A percentile compares a stretch with the other conserved stretches of the same genome.
Conservation (phyloP, 2,888 invertebrate species). For the Tetramorium bicarinatum region DNA sequence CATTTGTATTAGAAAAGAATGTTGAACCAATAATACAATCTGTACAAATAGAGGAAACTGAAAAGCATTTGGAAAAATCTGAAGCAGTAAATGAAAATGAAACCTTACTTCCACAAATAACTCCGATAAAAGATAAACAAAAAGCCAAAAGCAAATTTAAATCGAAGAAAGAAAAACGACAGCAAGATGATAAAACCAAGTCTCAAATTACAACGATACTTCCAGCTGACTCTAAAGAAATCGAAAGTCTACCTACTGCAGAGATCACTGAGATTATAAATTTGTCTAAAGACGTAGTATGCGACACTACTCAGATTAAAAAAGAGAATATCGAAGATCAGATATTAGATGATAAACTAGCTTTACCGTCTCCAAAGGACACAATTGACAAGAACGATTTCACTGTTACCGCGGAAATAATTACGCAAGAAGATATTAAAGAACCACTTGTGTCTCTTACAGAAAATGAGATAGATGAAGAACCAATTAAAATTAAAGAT, state of each 20-base stretch:
- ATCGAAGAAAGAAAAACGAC: conserved; percentile 40
- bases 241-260: background rate
- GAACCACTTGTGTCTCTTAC: background rate
- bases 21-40: background rate
- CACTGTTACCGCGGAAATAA: background rate
- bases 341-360: conserved; percentile 41
- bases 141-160: conserved; percentile 10
- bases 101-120: conserved; percentile 9
- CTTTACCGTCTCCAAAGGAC: conserved; percentile 13
- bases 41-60: background rate
- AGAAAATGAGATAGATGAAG: background rate
- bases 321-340: conserved; percentile 48
- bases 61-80: background rate
- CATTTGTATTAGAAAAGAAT: conserved; percentile 8
- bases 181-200: background rate
- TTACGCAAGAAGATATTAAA: background rate
- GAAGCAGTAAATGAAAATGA: background rate
- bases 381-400: conserved; percentile 43
- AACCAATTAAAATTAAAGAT: conserved; percentile 6
- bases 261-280: conserved; percentile 1
- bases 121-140: background rate
- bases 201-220: background rate
- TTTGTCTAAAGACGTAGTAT: background rate
- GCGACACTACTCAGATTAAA: background rate
- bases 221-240: background rate